Base-by-base conservation (phyloP, 2,113 vertebrate genomes). In the Petaurus breviceps region DNA sequence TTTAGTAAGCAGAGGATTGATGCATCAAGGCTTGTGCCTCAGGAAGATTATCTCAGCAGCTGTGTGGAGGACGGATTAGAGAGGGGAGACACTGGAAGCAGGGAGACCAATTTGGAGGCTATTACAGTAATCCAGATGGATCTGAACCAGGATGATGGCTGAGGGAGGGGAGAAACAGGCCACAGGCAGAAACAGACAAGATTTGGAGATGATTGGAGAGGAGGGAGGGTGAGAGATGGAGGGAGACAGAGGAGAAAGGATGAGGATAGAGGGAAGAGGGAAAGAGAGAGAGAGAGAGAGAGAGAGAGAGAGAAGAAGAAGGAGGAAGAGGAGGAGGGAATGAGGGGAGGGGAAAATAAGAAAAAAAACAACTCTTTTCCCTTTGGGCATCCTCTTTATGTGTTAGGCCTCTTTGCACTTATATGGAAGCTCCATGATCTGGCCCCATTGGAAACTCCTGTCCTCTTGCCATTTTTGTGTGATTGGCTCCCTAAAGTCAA, bases 101-200 rank as follows among this genome's bases (percentile, higher is more conserved):
- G 46, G 54, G 46, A n/a, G n/a, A 54, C 52, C 47, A 8, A 14
- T 61, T 19, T 9, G 4, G 19, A 51, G 8, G 11, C 0, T 57
- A 49, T 28, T 90, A 91, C 24, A 37, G 57, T 89, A 43, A 9
- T 52, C 55, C 24, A 49, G 12, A 53, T 52, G 46, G 52, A 37
- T n/a, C 50, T 89, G 0, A 37, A 28, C 55, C 23, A 57, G 26
- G 55, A n/a, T 7, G 28, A 31, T 47, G 12, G 49, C 43, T 0
- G 0, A 51, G 47, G 51, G 22, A 3, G 47, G 4, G 6, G 22
- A 43, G 55, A 23, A 19, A 8, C 0, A 25, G 0, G 11, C 61
- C 37, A 31, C 16, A 19, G 26, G 55, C 2, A 68, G 31, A 68
- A 54, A 68, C 4, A 9, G 61, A 37, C 2, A 3, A 68, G 55